Conservation (phyloP, 2,888 invertebrate genomes). For the Vandiemenella viatica region DNA sequence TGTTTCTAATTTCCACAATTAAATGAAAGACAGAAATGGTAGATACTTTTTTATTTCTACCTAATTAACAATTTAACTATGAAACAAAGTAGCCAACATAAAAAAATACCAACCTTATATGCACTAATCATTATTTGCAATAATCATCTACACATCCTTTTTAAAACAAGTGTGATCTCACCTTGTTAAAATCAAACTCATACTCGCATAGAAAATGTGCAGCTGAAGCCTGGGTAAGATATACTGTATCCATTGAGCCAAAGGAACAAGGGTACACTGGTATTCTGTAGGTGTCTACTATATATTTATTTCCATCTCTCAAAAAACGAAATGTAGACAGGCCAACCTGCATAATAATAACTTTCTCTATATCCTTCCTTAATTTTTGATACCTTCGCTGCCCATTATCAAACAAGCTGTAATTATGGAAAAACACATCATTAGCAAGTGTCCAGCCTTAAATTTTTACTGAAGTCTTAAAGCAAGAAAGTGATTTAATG, state of each 20-base stretch:
- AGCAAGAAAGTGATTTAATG: no score
- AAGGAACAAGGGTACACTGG: conserved; percentile 49
- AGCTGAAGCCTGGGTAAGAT: conserved; percentile 46
- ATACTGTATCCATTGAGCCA: conserved; percentile 41
- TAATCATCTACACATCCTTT: no score
- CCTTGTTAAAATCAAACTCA: conserved; percentile 64
- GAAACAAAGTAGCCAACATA: no score
- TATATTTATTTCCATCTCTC: conserved; percentile 40
- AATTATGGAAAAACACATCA: conserved; percentile 21
- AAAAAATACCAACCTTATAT: no score
- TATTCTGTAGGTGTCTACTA: conserved; percentile 47
- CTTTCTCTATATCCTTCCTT: conserved; percentile 31
- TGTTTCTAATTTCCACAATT: no score
- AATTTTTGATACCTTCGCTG: conserved; percentile 38
- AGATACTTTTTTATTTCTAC: no score
- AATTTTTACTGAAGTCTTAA: neutral
- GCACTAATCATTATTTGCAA: no score
- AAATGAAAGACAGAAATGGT: no score
- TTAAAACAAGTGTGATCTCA: no score
- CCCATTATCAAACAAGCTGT: conserved; percentile 42
- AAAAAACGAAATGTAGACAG: conserved; percentile 46
- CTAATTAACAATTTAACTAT: no score
- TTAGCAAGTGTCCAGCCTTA: conserved; percentile 1
- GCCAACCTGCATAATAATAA: conserved; percentile 52
- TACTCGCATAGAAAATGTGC: conserved; percentile 45